Evolutionary conservation across 1,140 invertebrate genomes (phyloP).

Genomic region (Fopius arisanus): DNA sequence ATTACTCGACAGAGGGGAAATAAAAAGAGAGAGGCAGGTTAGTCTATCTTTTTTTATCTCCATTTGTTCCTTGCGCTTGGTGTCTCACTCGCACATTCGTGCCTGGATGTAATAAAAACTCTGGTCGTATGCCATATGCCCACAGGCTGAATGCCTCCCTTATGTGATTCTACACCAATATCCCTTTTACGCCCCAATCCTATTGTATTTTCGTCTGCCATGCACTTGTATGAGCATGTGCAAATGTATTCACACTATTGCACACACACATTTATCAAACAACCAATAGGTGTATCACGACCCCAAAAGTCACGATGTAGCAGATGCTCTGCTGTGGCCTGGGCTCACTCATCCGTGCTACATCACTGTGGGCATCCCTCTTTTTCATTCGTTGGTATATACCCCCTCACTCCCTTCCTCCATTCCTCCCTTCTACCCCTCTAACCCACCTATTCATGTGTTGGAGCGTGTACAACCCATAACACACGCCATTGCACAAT

Average conservation of each 20-base stretch:
- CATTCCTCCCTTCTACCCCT: no score
- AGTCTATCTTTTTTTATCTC: constrained; percentile 20
- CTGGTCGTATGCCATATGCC: constrained; percentile 37
- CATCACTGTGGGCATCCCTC: not conserved
- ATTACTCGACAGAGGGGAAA: not conserved
- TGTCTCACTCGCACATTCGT: constrained; percentile 20
- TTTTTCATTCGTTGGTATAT: constrained; percentile 3
- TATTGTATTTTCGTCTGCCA: constrained; percentile 19
- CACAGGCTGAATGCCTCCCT: constrained; percentile 31
- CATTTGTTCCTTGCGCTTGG: not conserved
- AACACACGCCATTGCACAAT: constrained; percentile 16
- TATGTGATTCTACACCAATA: constrained; percentile 15
- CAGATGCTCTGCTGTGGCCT: constrained; percentile 31
- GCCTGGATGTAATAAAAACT: constrained; percentile 26
- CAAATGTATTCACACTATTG: constrained; percentile 5
- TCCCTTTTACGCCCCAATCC: constrained; percentile 18
- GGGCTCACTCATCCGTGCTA: constrained; percentile 19
- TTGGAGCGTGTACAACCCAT: not conserved
- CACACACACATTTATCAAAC: not conserved
- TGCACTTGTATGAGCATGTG: constrained; percentile 18
- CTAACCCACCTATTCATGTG: not conserved
- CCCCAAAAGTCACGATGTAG: constrained; percentile 36
- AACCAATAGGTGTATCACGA: constrained; percentile 17
- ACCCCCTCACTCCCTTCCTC: no score
- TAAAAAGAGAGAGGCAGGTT: constrained; percentile 28